phyloP scores from a whole-genome alignment of 2,113 vertebrate genomes.

The Toxotes chatareus region DNA sequence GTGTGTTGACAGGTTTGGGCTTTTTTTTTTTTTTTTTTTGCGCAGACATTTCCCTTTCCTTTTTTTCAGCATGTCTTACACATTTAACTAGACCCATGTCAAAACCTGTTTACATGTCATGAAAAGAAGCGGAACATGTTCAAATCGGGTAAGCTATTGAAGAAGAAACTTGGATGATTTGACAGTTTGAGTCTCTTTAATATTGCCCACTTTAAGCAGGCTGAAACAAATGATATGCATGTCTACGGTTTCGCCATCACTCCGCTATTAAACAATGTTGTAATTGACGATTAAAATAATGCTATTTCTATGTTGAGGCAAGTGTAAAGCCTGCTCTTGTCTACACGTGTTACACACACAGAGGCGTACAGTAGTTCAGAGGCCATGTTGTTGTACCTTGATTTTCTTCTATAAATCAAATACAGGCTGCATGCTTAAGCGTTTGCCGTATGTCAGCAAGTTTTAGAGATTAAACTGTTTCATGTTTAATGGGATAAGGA shows the following conservation, averaged over 20 bases:
- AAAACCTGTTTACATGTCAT: constrained; percentile 87
- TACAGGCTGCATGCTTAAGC: constrained; percentile 60
- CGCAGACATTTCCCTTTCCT: constrained; percentile 75
- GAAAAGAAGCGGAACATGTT: constrained; percentile 84
- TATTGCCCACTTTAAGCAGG: constrained; percentile 46
- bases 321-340: constrained; percentile 57
- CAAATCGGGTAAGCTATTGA: constrained; percentile 81
- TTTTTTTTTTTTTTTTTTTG: constrained; percentile 61
- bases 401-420: constrained; percentile 67
- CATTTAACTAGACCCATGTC: constrained; percentile 84
- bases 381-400: constrained; percentile 67
- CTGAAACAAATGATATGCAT: constrained; percentile 68
- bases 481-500: constrained; percentile 89
- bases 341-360: constrained; percentile 21
- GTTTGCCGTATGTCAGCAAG: constrained; percentile 82
- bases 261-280: constrained; percentile 39
- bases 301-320: constrained; percentile 22
- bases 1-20: constrained; percentile 85
- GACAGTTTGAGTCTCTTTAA: constrained; percentile 80
- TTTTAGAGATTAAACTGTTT: constrained; percentile 88
- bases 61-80: constrained; percentile 81
- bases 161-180: constrained; percentile 83
- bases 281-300: constrained; percentile 74
- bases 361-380: constrained; percentile 29
- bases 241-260: constrained; percentile 13